These are phyloP conservation scores for Ceyx margarethae DNA, from an alignment of 2,113 vertebrate genomes.

Conservation along the genomic window DNA sequence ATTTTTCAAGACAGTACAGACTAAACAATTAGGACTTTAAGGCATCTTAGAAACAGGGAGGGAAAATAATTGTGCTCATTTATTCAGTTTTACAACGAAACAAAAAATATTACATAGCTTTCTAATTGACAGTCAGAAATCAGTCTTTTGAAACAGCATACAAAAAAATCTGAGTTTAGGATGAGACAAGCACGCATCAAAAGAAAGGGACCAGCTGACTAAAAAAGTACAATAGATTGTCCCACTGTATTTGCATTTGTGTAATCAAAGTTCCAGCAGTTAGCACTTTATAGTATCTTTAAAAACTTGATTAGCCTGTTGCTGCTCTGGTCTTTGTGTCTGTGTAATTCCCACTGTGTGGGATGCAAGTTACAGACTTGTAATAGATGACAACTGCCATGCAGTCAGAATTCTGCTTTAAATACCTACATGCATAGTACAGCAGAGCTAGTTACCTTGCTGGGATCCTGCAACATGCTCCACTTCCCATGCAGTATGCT, in stretches of 20 bases:
- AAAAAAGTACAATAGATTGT: not conserved
- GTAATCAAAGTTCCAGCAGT: not conserved
- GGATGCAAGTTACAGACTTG: not conserved
- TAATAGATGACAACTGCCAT: not conserved
- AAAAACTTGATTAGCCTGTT: not conserved
- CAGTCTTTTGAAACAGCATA: constrained; percentile 1
- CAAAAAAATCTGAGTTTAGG: not conserved
- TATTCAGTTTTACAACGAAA: constrained; percentile 47
- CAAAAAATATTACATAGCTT: constrained; percentile 30
- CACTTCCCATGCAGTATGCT: not conserved
- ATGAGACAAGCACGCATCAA: not conserved
- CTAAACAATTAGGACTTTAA: constrained; percentile 46
- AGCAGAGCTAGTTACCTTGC: not conserved
- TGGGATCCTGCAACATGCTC: not conserved
- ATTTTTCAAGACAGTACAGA: not conserved
- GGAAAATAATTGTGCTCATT: constrained; percentile 52
- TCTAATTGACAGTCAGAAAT: constrained; percentile 33
- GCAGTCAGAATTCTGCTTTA: not conserved
- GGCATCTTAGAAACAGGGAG: constrained; percentile 39
- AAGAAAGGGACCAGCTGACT: not conserved
- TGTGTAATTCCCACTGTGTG: not conserved
- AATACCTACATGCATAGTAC: not conserved
- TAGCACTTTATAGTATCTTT: not conserved
- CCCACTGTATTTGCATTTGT: constrained; percentile 7
- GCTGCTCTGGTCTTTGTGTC: not conserved